phyloP scores from a whole-genome alignment of 2,888 invertebrate species.

The Zaprionus bogoriensis region DNA sequence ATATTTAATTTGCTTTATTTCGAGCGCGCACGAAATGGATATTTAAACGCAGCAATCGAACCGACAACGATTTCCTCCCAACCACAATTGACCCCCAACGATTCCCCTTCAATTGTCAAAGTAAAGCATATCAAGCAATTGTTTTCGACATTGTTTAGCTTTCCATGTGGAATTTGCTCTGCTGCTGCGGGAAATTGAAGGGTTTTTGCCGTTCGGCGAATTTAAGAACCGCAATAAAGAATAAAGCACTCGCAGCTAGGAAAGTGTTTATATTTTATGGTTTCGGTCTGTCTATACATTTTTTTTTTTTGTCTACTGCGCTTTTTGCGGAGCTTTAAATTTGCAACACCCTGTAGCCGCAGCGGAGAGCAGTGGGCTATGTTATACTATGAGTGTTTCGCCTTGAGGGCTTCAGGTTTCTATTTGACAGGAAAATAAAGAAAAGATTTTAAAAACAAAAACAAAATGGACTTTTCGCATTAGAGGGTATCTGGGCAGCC shows the following conservation, averaged over 20 bases:
- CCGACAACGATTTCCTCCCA: background rate
- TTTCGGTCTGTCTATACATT: conserved; percentile 1
- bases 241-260: background rate
- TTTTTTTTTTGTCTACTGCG: background rate
- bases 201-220: background rate
- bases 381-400: too few relatives aligned
- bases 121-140: background rate
- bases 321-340: background rate
- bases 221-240: conserved; percentile 2
- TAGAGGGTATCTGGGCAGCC: background rate
- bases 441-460: background rate
- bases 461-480: background rate
- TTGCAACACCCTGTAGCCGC: background rate
- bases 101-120: background rate
- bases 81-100: background rate
- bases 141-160: background rate
- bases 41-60: background rate
- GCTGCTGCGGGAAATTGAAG: background rate
- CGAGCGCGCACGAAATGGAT: conserved; percentile 3
- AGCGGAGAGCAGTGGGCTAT: background rate
- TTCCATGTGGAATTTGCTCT: background rate
- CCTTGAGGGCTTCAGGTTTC: too few relatives aligned
- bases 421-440: too few relatives aligned
- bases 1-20: conserved; percentile 3
- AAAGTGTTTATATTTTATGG: background rate